phyloP scores from a whole-genome alignment of 2,888 invertebrate genomes.

The Ennomos fuscantarius region DNA sequence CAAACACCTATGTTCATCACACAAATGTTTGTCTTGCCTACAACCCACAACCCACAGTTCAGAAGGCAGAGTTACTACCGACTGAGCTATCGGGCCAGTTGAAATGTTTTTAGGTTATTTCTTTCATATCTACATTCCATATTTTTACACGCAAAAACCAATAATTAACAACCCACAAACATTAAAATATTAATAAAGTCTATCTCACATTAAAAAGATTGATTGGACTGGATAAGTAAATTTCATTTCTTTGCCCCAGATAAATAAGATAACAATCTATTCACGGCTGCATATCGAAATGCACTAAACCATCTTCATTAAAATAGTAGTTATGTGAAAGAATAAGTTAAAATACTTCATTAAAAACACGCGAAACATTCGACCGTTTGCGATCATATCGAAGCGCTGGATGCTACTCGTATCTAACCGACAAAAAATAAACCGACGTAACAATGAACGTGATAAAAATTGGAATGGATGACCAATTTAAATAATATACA shows the following conservation, averaged over 20 bases:
- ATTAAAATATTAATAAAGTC: too few relatives aligned
- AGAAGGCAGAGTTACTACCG: too few relatives aligned
- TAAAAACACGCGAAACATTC: slow-evolving; percentile 54
- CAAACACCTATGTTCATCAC: too few relatives aligned
- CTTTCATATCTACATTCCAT: too few relatives aligned
- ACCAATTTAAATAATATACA: too few relatives aligned
- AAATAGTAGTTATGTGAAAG: slow-evolving; percentile 45
- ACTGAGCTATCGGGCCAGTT: too few relatives aligned
- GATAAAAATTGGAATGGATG: slow-evolving; percentile 1
- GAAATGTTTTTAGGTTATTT: too few relatives aligned
- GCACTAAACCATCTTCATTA: slow-evolving; percentile 29
- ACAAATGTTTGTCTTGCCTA: too few relatives aligned
- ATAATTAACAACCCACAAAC: too few relatives aligned
- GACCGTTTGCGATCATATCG: slow-evolving; percentile 47
- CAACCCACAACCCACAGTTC: too few relatives aligned
- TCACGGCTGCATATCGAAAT: slow-evolving; percentile 24
- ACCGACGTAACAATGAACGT: slow-evolving; percentile 42
- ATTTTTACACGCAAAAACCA: too few relatives aligned
- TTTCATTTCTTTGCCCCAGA: slow-evolving; percentile 10
- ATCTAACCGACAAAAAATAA: slow-evolving; percentile 47
- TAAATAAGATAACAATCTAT: slow-evolving; percentile 19
- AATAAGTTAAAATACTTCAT: slow-evolving; percentile 55
- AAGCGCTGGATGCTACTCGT: slow-evolving; percentile 39
- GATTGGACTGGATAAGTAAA: background rate
- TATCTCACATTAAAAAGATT: too few relatives aligned